These are phyloP conservation scores for Parazoanthus darwini DNA, from an alignment of 92 coral and sea anemone species.

Conservation along the genomic window DNA sequence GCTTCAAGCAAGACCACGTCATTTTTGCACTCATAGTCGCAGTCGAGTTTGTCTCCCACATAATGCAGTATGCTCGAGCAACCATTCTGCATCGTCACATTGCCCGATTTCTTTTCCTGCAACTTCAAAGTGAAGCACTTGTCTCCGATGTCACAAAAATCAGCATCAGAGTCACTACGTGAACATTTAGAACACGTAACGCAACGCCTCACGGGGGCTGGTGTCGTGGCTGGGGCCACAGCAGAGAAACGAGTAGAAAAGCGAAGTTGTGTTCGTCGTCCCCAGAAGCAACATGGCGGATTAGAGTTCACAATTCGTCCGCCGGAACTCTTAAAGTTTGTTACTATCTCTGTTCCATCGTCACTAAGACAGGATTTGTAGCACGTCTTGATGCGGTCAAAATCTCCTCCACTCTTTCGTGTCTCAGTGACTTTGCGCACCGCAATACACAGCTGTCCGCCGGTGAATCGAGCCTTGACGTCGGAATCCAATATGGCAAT, in stretches of 20 bases:
- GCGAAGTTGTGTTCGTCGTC: constrained; percentile 29
- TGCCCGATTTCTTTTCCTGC: constrained; percentile 37
- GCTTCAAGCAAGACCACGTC: constrained; percentile 31
- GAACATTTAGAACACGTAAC: constrained; percentile 30
- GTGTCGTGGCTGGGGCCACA: constrained; percentile 46
- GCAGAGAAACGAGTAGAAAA: constrained; percentile 32
- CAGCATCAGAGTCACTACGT: background rate
- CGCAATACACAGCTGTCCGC: constrained; percentile 52
- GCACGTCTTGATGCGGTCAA: constrained; percentile 24
- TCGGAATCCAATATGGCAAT: constrained; percentile 24
- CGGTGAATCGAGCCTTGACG: constrained; percentile 49
- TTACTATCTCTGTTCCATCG: constrained; percentile 28
- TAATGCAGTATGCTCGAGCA: constrained; percentile 44
- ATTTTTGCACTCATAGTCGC: constrained; percentile 51
- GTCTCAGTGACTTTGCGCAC: constrained; percentile 40
- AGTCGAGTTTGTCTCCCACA: constrained; percentile 41
- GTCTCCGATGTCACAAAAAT: constrained; percentile 22
- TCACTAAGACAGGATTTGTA: constrained; percentile 36
- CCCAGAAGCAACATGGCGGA: constrained; percentile 50
- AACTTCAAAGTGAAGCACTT: constrained; percentile 51
- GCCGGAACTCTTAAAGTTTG: constrained; percentile 40
- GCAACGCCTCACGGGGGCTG: constrained; percentile 38
- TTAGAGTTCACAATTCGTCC: constrained; percentile 36
- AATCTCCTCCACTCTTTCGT: constrained; percentile 24
- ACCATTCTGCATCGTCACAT: constrained; percentile 39